Evolutionary conservation across 1,140 invertebrate genomes (phyloP).

Genomic region (Agrilus planipennis): DNA sequence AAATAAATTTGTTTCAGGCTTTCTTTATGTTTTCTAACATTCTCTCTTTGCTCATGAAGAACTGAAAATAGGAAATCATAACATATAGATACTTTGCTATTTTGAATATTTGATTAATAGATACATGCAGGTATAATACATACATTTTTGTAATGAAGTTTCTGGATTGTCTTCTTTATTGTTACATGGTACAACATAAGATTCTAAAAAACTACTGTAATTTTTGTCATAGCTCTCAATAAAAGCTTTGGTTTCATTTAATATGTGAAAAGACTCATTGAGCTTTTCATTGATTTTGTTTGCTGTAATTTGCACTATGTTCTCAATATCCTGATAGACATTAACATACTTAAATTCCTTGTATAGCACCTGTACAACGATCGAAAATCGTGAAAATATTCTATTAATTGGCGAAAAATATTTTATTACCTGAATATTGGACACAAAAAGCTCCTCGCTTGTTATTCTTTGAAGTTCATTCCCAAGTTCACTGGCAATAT

Average conservation of each 20-base stretch:
- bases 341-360: slow-evolving; percentile 32
- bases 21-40: slow-evolving; percentile 16
- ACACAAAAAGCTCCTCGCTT: slow-evolving; percentile 45
- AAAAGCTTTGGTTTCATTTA: slow-evolving; percentile 26
- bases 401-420: slow-evolving; percentile 1
- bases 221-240: slow-evolving; percentile 16
- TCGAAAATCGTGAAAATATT: neutral
- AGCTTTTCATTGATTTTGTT: slow-evolving; percentile 34
- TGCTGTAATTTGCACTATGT: slow-evolving; percentile 32
- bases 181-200: slow-evolving; percentile 15
- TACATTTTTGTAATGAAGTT: slow-evolving; percentile 11
- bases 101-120: slow-evolving; percentile 7
- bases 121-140: slow-evolving; percentile 9
- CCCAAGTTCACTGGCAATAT: slow-evolving; percentile 13
- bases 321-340: slow-evolving; percentile 20
- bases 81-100: slow-evolving; percentile 4
- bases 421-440: slow-evolving; percentile 40
- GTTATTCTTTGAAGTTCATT: slow-evolving; percentile 29
- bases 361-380: slow-evolving; percentile 35
- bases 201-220: slow-evolving; percentile 5
- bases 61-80: slow-evolving; percentile 19
- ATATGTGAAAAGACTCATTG: slow-evolving; percentile 31
- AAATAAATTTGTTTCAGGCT: slow-evolving; percentile 37
- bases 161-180: slow-evolving; percentile 11
- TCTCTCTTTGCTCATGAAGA: slow-evolving; percentile 19